Conservation (phyloP, 2,113 vertebrate species). For the Saccopteryx leptura region DNA sequence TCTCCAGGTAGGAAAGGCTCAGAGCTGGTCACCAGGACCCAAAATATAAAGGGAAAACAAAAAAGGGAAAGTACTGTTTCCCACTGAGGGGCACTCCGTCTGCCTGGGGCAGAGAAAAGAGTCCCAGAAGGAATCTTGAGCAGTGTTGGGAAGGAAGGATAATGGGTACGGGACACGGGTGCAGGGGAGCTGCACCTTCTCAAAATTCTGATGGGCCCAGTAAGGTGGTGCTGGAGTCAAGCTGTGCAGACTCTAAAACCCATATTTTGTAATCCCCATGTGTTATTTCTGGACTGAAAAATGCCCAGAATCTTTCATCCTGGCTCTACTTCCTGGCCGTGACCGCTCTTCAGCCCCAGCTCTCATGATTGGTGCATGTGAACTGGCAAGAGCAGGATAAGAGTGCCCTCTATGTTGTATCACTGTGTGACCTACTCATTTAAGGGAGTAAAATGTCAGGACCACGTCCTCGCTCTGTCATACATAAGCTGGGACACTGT, state of each 20-base stretch:
- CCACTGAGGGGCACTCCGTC: background rate
- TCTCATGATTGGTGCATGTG: background rate
- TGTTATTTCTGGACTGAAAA: background rate
- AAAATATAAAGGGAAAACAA: background rate
- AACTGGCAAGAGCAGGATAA: background rate
- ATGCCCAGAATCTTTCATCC: background rate
- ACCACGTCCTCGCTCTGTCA: background rate
- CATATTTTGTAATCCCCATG: rapidly evolving
- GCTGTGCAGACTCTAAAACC: background rate
- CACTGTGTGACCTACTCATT: background rate
- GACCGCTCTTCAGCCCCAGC: background rate
- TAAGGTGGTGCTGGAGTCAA: background rate
- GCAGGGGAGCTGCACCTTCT: background rate
- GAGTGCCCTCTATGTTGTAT: rapidly evolving
- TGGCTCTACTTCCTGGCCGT: rapidly evolving
- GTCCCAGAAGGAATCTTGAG: background rate
- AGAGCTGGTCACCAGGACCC: background rate
- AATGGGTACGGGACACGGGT: background rate
- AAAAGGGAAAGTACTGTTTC: background rate
- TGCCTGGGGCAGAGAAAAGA: background rate
- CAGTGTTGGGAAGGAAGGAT: background rate
- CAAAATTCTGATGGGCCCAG: background rate
- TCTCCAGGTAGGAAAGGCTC: background rate
- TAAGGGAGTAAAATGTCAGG: background rate
- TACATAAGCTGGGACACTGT: background rate